Conservation (phyloP, 2,888 invertebrate genomes). For the Limnephilus lunatus region DNA sequence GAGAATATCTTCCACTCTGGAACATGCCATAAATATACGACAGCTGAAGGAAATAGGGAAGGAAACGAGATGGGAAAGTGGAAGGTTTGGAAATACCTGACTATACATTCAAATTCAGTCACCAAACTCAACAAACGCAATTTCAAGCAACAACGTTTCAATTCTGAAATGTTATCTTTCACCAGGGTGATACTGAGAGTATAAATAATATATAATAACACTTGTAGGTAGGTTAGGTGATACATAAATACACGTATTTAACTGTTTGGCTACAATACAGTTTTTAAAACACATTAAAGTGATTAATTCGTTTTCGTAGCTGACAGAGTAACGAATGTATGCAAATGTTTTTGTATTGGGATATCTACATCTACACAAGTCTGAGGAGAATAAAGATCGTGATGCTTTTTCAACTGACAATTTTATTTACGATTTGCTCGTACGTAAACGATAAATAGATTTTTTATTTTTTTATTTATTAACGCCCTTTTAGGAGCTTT, state of each 20-base stretch:
- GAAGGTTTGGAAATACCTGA: no score
- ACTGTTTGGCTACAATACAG: not conserved
- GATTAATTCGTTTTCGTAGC: conserved; percentile 31
- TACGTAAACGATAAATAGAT: no score
- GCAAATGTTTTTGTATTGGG: conserved; percentile 23
- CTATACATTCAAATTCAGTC: no score
- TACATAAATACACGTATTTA: not conserved
- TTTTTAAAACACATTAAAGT: conserved; percentile 30
- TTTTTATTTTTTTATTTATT: no score
- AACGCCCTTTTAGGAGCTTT: no score
- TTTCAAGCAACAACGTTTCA: no score
- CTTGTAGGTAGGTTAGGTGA: not conserved
- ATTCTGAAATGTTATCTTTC: no score
- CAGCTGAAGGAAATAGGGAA: no score
- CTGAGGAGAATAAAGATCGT: not conserved
- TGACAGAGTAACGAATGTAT: conserved; percentile 37
- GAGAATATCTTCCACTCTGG: no score
- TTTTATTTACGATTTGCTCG: not conserved
- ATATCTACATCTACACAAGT: not conserved
- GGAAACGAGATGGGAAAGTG: no score
- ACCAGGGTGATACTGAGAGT: not conserved
- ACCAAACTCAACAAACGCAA: no score
- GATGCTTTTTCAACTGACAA: not conserved
- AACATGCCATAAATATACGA: no score
- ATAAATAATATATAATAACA: not conserved